Evolutionary conservation across 2,797 vertebrate species (phyloP), one percentile per base, ranked within the genome.

Genomic region (Chaenodraco wilsoni): DNA sequence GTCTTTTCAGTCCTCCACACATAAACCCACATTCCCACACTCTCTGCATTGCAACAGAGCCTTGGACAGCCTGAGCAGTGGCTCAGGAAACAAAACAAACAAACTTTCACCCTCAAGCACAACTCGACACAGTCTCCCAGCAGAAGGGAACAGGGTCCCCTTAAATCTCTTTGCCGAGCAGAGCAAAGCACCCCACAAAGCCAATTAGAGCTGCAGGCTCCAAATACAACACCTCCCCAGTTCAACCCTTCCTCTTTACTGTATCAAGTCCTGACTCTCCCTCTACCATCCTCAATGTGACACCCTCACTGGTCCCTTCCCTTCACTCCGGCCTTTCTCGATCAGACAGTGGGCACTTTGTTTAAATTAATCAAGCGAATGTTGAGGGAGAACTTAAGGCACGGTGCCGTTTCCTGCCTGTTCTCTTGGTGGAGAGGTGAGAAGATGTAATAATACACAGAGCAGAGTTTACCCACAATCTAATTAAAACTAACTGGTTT

Each of bases 71-170:
- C 46, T 46, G 49, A 41, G 56, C 65, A 17, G 57, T 62, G 60
- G 59, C 46, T 73, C 82, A 73, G 79, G 75, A 78, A 80, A 84
- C 75, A 37, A 85, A 76, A 84, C 52, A 76, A 86, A 71, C 72
- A 50, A 79, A 85, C 82, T 81, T 86, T 82, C 62, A 82, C 81
- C 83, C 87, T 81, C 89, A 89, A 93, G 89, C 93, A 93, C 90
- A 92, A 93, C 89, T 83, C 33, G 45, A 84, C 81, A 82, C 77
- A 90, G 69, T 71, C 67, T 64, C 80, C 52, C 71, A 65, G 50
- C 55, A 83, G 46, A 76, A 59, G 68, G 50, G 54, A 82, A 72
- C 69, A 65, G 78, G 61, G 75, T 40, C 55, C 81, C 73, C 65
- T 51, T 46, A 71, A 90, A 74, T 77, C 84, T 88, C 80, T 87